These are phyloP conservation scores for Limnephilus lunatus DNA, from an alignment of 2,888 invertebrate species.

Conservation along the genomic window DNA sequence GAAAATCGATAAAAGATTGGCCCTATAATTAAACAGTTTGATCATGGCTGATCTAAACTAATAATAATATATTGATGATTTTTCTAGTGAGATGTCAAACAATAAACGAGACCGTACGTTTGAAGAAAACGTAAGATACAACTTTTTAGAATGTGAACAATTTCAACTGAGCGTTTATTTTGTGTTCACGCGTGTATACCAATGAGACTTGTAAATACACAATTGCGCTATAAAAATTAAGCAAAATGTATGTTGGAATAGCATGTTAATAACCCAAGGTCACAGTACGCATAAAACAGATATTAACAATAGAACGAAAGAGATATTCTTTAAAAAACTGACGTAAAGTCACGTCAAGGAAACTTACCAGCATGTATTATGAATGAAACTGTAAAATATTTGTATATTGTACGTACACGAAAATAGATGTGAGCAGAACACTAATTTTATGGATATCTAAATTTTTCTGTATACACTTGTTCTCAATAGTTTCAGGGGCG, in stretches of 20 bases:
- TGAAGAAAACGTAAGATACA: neutral
- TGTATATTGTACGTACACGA: too few species aligned
- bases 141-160: neutral
- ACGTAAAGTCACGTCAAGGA: neutral
- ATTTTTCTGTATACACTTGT: neutral
- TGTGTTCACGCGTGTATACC: neutral
- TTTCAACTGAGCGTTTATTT: neutral
- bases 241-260: neutral
- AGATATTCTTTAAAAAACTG: neutral
- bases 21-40: too few species aligned
- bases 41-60: too few species aligned
- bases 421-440: too few species aligned
- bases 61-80: too few species aligned
- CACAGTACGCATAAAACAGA: neutral
- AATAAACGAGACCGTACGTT: too few species aligned
- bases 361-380: too few species aligned
- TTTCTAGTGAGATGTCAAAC: too few species aligned
- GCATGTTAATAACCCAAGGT: neutral
- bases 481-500: neutral
- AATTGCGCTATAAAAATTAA: neutral
- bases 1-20: too few species aligned
- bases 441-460: too few species aligned
- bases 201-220: neutral
- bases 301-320: neutral
- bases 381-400: too few species aligned